A percentile compares a stretch with the other conserved stretches of the same genome.
Conservation (phyloP, 2,888 invertebrate species). For the Chrysina gloriosa region DNA sequence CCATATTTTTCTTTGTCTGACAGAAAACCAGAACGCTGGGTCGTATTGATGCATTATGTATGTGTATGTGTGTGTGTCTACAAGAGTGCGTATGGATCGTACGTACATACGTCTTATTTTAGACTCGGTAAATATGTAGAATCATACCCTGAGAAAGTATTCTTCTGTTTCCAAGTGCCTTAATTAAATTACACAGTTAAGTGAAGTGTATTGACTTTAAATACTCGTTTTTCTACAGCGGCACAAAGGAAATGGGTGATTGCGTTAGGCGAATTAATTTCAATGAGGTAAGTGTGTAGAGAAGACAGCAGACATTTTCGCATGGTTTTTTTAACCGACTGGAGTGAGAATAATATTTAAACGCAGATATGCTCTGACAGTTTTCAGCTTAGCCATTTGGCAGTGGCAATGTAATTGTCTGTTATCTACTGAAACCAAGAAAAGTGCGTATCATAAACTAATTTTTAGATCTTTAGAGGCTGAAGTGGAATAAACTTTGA, state of each 20-base stretch:
- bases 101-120: not conserved
- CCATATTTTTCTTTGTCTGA: too few species aligned
- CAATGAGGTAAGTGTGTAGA: not conserved
- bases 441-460: too few species aligned
- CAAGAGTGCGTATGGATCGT: not conserved
- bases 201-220: not conserved
- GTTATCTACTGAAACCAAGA: too few species aligned
- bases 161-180: constrained; percentile 34
- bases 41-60: too few species aligned
- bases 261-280: constrained; percentile 9
- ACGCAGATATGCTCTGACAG: not conserved
- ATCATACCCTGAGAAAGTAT: constrained; percentile 1
- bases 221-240: not conserved
- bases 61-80: too few species aligned
- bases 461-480: too few species aligned
- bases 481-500: too few species aligned
- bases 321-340: not conserved
- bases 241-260: not conserved
- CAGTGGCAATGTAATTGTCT: too few species aligned
- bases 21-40: too few species aligned
- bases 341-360: too few species aligned
- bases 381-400: too few species aligned
- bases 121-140: not conserved
- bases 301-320: not conserved
- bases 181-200: constrained; percentile 39